Evolutionary conservation across 2,888 invertebrate species (phyloP).

Genomic region (Drosophila fulvimacula): DNA sequence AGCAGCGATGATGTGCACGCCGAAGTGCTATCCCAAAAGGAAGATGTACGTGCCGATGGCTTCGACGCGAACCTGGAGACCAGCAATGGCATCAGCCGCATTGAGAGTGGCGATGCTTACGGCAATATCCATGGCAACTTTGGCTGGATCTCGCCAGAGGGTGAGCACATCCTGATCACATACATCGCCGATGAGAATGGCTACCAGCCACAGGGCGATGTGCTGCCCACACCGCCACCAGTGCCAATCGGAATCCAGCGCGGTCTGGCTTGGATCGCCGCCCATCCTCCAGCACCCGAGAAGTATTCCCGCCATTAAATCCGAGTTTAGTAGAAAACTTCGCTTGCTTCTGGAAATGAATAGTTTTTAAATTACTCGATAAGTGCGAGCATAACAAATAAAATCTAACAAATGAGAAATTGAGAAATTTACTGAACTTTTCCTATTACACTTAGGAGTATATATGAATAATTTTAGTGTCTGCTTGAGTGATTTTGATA

Average conservation of each 20-base stretch:
- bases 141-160: constrained; percentile 74
- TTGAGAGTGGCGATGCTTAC: constrained; percentile 65
- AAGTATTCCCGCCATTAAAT: constrained; percentile 10
- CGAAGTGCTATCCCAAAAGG: constrained; percentile 45
- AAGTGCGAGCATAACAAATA: constrained; percentile 29
- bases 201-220: constrained; percentile 66
- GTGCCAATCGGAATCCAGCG: constrained; percentile 59
- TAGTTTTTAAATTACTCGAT: constrained; percentile 21
- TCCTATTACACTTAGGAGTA: background rate
- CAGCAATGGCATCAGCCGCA: constrained; percentile 60
- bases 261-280: constrained; percentile 53
- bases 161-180: constrained; percentile 62
- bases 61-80: constrained; percentile 60
- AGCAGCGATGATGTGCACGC: constrained; percentile 61
- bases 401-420: constrained; percentile 15
- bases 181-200: constrained; percentile 80
- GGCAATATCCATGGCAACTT: constrained; percentile 71
- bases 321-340: background rate
- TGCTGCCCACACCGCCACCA: constrained; percentile 69
- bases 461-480: background rate
- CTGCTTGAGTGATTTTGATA: background rate
- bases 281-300: constrained; percentile 59
- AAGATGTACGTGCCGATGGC: constrained; percentile 75
- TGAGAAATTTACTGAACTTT: background rate
- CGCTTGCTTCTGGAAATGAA: constrained; percentile 14